These are phyloP conservation scores for Eulemur albifrons DNA, from an alignment of 2,797 vertebrate genomes.

Conservation along the genomic window DNA sequence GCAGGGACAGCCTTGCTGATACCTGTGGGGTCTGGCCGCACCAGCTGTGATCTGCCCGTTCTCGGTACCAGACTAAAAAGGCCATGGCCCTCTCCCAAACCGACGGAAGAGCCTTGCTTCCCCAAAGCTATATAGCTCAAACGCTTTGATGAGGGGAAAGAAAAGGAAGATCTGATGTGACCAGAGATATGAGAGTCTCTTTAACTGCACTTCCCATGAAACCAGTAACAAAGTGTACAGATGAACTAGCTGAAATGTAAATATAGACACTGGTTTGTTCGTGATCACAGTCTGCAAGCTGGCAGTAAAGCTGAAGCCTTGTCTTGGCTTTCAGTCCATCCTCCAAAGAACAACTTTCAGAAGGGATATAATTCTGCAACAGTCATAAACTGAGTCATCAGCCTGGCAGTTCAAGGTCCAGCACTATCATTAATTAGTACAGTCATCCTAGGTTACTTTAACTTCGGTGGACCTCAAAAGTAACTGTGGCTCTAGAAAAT, in stretches of 20 bases:
- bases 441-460: background rate
- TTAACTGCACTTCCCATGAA: background rate
- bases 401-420: background rate
- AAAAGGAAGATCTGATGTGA: background rate
- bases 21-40: background rate
- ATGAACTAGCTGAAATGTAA: background rate
- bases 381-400: background rate
- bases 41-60: background rate
- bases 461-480: background rate
- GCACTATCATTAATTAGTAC: background rate
- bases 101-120: background rate
- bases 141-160: background rate
- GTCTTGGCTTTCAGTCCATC: background rate
- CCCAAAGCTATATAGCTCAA: background rate
- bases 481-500: constrained; percentile 7
- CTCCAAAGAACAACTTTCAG: background rate
- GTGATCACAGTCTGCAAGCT: background rate
- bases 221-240: background rate
- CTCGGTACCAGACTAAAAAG: background rate
- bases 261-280: background rate
- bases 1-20: background rate
- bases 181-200: background rate
- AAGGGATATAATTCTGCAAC: background rate
- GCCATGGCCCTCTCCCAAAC: background rate
- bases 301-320: background rate